phyloP scores from a whole-genome alignment of 2,888 invertebrate species.

The Hirtodrosophila duncani region DNA sequence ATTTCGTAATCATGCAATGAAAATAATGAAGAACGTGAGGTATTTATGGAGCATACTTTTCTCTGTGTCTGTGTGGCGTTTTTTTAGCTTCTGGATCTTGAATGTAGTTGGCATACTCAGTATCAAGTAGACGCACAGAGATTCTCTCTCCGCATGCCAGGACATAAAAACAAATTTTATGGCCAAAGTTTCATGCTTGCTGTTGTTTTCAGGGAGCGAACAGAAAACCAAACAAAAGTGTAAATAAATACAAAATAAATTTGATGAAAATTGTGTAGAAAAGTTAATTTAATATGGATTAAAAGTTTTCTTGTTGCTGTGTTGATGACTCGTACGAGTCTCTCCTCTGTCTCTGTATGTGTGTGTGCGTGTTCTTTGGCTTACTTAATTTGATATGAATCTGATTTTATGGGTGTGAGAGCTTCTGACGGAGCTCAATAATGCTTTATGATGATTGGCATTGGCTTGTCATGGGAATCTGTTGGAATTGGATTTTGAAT shows the following conservation, averaged over 20 bases:
- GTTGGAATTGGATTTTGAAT: constrained; percentile 38
- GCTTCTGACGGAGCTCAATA: constrained; percentile 15
- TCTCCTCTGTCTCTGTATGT: constrained; percentile 9
- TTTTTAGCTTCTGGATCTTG: too few species aligned
- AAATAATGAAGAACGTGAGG: constrained; percentile 60
- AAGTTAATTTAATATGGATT: constrained; percentile 67
- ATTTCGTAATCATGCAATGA: constrained; percentile 51
- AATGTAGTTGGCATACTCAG: constrained; percentile 29
- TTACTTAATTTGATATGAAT: constrained; percentile 53
- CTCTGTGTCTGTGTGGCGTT: too few species aligned
- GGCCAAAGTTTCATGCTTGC: constrained; percentile 50
- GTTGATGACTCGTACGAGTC: constrained; percentile 26
- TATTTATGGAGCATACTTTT: constrained; percentile 32
- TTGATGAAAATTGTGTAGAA: constrained; percentile 55
- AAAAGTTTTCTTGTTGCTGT: constrained; percentile 48
- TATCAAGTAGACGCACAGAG: constrained; percentile 1
- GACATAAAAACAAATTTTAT: constrained; percentile 61
- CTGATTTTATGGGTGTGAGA: constrained; percentile 31
- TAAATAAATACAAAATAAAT: constrained; percentile 63
- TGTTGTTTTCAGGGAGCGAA: constrained; percentile 31
- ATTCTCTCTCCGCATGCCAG: constrained; percentile 22
- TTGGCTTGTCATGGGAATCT: constrained; percentile 31
- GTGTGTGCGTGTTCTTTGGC: constrained; percentile 11
- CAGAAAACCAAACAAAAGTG: constrained; percentile 51
- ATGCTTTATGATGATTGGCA: constrained; percentile 44